A percentile compares a stretch with the other conserved stretches of the same genome.
These are phyloP conservation scores for Papilio helenus DNA, from an alignment of 1,140 invertebrate species.

Conservation along the genomic window DNA sequence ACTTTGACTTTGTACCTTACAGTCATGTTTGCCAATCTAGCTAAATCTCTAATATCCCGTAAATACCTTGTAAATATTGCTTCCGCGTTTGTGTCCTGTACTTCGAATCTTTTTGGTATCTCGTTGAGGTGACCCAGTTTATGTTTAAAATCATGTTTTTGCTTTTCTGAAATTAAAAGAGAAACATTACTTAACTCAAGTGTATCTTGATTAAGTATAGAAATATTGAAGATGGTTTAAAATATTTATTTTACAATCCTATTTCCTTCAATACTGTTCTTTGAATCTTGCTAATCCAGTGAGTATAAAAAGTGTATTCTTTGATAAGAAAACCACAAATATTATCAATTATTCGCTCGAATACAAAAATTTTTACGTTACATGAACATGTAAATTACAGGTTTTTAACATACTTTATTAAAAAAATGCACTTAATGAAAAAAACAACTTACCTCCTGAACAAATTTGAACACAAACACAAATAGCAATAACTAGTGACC, in stretches of 20 bases:
- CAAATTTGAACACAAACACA: conserved; percentile 52
- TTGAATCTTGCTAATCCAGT: too few species aligned
- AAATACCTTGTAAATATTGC: conserved; percentile 61
- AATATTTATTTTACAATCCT: too few species aligned
- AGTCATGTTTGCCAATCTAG: conserved; percentile 56
- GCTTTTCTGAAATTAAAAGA: conserved; percentile 56
- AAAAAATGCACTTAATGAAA: not conserved
- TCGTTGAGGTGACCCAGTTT: conserved; percentile 56
- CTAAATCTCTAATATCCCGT: conserved; percentile 59
- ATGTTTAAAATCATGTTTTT: conserved; percentile 53
- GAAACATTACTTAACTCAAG: conserved; percentile 22
- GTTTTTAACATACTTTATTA: not conserved
- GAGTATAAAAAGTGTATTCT: too few species aligned
- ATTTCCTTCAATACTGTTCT: too few species aligned
- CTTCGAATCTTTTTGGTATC: conserved; percentile 67
- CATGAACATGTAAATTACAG: not conserved
- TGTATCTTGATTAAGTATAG: not conserved
- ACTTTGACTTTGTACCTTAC: conserved; percentile 65
- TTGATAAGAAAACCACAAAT: too few species aligned
- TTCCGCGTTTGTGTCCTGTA: conserved; percentile 56
- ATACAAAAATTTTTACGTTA: too few species aligned
- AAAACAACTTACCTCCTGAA: conserved; percentile 55
- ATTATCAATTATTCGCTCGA: too few species aligned
- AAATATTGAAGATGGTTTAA: not conserved
- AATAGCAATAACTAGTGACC: conserved; percentile 41